Evolutionary conservation across 2,888 invertebrate species (phyloP).

Genomic region (Hedychridium roseum): DNA sequence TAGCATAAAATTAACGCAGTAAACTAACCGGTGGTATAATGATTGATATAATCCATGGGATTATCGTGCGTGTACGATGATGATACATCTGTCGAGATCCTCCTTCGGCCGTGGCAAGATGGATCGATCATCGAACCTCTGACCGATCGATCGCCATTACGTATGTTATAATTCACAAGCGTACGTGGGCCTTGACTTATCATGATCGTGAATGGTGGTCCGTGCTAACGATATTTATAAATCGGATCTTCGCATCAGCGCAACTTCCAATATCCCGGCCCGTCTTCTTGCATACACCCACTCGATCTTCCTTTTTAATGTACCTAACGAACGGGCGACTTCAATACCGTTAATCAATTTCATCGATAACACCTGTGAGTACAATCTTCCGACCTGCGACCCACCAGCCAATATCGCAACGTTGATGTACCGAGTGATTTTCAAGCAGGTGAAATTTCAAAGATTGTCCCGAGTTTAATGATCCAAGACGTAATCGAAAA

Average conservation of each 20-base stretch:
- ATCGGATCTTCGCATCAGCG: slow-evolving; percentile 1
- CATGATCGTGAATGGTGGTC: slow-evolving; percentile 8
- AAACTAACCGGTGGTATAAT: no score
- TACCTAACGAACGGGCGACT: background rate
- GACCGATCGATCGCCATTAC: slow-evolving; percentile 29
- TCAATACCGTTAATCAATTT: slow-evolving; percentile 3
- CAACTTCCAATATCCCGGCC: background rate
- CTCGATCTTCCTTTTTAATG: background rate
- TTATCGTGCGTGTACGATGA: no score
- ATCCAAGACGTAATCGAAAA: no score
- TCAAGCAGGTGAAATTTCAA: no score
- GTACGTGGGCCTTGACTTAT: slow-evolving; percentile 20
- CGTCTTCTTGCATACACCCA: background rate
- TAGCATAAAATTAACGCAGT: no score
- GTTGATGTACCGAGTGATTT: no score
- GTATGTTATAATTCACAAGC: slow-evolving; percentile 26
- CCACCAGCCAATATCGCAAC: no score
- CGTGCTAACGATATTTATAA: slow-evolving; percentile 12
- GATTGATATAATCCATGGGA: no score
- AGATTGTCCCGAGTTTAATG: no score
- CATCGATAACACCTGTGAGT: no score
- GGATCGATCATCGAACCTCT: slow-evolving; percentile 14
- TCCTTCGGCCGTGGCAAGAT: slow-evolving; percentile 25
- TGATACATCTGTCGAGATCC: no score
- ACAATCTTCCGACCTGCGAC: no score